Evolutionary conservation across 2,888 invertebrate genomes (phyloP).

Genomic region (Bellardia pandia): DNA sequence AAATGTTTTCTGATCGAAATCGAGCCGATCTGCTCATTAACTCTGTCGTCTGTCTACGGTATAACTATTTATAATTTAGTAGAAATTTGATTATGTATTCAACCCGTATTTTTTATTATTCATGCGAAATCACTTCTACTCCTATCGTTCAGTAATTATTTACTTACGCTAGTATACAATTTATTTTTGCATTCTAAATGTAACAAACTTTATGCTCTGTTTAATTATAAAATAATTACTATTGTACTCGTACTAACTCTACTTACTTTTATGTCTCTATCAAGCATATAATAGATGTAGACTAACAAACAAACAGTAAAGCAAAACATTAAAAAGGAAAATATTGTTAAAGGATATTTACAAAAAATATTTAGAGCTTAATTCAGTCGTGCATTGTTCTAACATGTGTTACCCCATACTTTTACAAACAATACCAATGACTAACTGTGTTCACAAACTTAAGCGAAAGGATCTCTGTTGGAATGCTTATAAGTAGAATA

Average conservation of each 20-base stretch:
- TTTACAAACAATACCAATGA: too few species aligned
- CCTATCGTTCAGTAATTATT: not conserved
- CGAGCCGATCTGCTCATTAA: too few species aligned
- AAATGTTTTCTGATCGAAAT: too few species aligned
- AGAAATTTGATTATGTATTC: too few species aligned
- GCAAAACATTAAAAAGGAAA: not conserved
- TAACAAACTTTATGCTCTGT: conserved; percentile 34
- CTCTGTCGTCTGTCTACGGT: too few species aligned
- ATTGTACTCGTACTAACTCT: conserved; percentile 20
- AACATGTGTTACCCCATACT: conserved; percentile 54
- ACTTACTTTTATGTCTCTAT: conserved; percentile 38
- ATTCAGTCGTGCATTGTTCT: conserved; percentile 33
- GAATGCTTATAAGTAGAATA: not conserved
- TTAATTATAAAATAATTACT: conserved; percentile 34
- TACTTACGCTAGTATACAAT: not conserved
- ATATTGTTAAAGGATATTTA: conserved; percentile 17
- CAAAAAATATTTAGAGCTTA: conserved; percentile 29
- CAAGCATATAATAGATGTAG: not conserved
- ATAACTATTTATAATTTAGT: too few species aligned
- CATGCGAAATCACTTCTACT: too few species aligned
- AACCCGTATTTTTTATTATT: too few species aligned
- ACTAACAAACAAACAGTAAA: not conserved
- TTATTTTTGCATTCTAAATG: conserved; percentile 5
- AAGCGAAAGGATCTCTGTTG: not conserved
- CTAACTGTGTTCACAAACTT: too few species aligned